A percentile compares a stretch with the other conserved stretches of the same genome.
phyloP scores from a whole-genome alignment of 2,113 vertebrate genomes.

The Ginglymostoma cirratum region DNA sequence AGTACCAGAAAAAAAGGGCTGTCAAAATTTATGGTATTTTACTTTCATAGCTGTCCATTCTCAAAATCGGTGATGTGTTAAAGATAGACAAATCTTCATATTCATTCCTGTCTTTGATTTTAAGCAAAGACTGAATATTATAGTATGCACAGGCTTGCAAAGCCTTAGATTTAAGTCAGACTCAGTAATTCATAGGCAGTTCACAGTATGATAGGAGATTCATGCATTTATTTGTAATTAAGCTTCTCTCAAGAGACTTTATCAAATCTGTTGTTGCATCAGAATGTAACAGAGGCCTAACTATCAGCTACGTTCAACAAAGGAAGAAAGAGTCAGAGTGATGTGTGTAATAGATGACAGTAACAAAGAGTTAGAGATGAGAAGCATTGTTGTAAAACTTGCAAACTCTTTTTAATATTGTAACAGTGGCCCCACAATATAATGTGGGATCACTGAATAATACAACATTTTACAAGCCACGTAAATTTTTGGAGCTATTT shows the following conservation, averaged over 20 bases:
- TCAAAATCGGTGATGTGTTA: not conserved
- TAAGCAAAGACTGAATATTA: slow-evolving; percentile 13
- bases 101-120: not conserved
- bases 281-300: not conserved
- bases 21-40: not conserved
- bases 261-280: not conserved
- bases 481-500: not conserved
- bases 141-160: not conserved
- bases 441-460: not conserved
- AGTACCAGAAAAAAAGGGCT: not conserved
- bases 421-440: not conserved
- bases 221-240: slow-evolving; percentile 11
- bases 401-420: not conserved
- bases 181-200: not conserved
- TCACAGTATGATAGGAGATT: not conserved
- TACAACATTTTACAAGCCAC: not conserved
- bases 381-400: not conserved
- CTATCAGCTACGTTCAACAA: not conserved
- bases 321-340: not conserved
- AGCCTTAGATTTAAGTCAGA: not conserved
- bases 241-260: not conserved
- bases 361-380: not conserved
- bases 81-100: not conserved
- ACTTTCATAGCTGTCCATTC: not conserved
- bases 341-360: not conserved